Conservation (phyloP, 2,797 vertebrate genomes). For the Tenualosa ilisha region DNA sequence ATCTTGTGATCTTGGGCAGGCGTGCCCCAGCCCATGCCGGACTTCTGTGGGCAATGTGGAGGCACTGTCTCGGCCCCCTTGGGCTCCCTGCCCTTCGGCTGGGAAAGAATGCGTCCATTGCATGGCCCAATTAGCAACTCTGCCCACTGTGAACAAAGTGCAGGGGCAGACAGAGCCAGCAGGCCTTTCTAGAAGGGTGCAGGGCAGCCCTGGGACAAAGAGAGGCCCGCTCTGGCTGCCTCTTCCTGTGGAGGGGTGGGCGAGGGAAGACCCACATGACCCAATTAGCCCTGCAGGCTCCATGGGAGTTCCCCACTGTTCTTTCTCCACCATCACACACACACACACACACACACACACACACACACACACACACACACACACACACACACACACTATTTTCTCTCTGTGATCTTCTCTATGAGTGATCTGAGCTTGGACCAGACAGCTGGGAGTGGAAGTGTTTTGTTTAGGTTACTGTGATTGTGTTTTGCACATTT, state of each 20-base stretch:
- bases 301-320: not conserved
- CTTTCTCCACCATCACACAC: not conserved
- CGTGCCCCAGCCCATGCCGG: not conserved
- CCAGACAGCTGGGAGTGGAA: not conserved
- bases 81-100: not conserved
- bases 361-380: not conserved
- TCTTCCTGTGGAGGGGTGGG: constrained; percentile 31
- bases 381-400: not conserved
- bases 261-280: constrained; percentile 21
- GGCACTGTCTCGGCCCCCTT: not conserved
- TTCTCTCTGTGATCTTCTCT: not conserved
- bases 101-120: not conserved
- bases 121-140: not conserved
- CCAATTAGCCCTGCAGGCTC: constrained; percentile 1
- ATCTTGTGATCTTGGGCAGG: not conserved
- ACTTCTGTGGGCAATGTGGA: not conserved
- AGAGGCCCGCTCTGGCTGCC: not conserved
- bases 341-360: not conserved
- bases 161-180: not conserved
- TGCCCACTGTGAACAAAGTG: constrained; percentile 11
- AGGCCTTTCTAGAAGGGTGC: not conserved
- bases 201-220: not conserved
- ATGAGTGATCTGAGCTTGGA: not conserved
- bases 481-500: not conserved
- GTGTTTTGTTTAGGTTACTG: not conserved